Evolutionary conservation across 2,797 vertebrate species (phyloP).

Genomic region (Merluccius polli): DNA sequence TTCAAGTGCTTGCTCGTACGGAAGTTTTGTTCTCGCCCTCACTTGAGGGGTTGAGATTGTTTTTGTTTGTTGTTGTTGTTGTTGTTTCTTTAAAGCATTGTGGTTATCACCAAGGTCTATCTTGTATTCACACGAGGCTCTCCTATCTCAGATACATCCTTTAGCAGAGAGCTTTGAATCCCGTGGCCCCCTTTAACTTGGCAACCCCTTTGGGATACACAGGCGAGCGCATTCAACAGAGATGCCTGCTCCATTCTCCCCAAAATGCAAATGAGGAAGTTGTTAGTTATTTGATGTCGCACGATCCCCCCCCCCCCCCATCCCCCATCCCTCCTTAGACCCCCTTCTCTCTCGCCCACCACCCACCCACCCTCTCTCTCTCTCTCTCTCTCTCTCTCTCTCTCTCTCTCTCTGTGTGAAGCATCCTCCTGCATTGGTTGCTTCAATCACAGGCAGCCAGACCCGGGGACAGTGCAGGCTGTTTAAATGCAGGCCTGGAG

Average conservation of each 20-base stretch:
- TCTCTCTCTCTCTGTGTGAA: slow-evolving; percentile 30
- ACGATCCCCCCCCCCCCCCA: slow-evolving; percentile 54
- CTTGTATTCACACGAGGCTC: slow-evolving; percentile 66
- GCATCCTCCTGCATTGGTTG: slow-evolving; percentile 69
- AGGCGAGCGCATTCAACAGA: slow-evolving; percentile 59
- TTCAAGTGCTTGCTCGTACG: slow-evolving; percentile 19
- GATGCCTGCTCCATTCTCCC: slow-evolving; percentile 59
- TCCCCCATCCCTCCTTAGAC: slow-evolving; percentile 40
- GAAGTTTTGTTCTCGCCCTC: slow-evolving; percentile 48
- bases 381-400: neutral
- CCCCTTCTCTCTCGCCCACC: slow-evolving; percentile 24
- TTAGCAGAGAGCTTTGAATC: slow-evolving; percentile 58
- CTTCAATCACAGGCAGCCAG: slow-evolving; percentile 72
- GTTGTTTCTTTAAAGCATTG: slow-evolving; percentile 53
- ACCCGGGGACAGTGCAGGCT: slow-evolving; percentile 70
- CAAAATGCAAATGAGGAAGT: slow-evolving; percentile 76
- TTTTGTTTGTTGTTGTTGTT: slow-evolving; percentile 43
- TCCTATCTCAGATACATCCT: neutral
- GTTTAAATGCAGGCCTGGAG: slow-evolving; percentile 78
- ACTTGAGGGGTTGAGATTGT: slow-evolving; percentile 31
- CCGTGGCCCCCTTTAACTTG: slow-evolving; percentile 60
- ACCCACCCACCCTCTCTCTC: neutral
- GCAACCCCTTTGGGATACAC: slow-evolving; percentile 67
- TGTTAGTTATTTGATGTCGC: slow-evolving; percentile 77
- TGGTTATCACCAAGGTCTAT: slow-evolving; percentile 62